Percentiles rank a stretch among this genome's conserved stretches.
Conservation (phyloP, 2,888 invertebrate species). For the Plagiodera versicolora region DNA sequence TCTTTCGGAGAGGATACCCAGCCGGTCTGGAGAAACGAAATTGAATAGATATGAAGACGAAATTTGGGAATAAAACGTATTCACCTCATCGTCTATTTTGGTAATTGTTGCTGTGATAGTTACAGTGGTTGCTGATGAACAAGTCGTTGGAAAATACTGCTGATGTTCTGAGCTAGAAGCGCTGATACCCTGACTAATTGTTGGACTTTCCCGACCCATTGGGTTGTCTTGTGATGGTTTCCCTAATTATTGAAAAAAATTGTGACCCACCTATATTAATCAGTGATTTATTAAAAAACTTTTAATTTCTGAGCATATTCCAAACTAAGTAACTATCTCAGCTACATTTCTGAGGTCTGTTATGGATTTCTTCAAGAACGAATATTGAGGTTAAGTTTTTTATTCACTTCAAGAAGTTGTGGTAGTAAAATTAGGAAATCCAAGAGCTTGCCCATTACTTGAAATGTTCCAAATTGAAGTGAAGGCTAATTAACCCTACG, state of each 20-base stretch:
- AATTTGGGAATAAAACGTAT: background rate
- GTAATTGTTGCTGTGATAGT: slow-evolving; percentile 55
- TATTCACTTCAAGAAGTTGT: too few relatives aligned
- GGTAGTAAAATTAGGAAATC: too few relatives aligned
- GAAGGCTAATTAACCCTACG: too few relatives aligned
- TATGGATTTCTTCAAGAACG: too few relatives aligned
- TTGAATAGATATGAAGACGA: background rate
- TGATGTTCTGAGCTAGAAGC: slow-evolving; percentile 48
- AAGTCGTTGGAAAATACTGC: slow-evolving; percentile 52
- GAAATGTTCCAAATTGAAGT: too few relatives aligned
- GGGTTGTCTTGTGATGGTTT: slow-evolving; percentile 48
- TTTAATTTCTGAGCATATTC: background rate
- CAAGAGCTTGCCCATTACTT: too few relatives aligned
- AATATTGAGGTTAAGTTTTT: too few relatives aligned
- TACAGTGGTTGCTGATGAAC: slow-evolving; percentile 46
- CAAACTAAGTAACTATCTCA: too few relatives aligned
- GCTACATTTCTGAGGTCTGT: too few relatives aligned
- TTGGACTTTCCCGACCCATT: slow-evolving; percentile 61
- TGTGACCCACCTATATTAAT: background rate
- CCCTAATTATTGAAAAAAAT: slow-evolving; percentile 28
- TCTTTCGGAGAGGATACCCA: slow-evolving; percentile 89
- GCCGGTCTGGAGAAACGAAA: slow-evolving; percentile 56
- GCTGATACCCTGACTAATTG: slow-evolving; percentile 59
- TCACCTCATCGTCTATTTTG: slow-evolving; percentile 63
- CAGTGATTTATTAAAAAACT: too few relatives aligned